These are phyloP conservation scores for Condylura cristata DNA, from an alignment of 2,113 vertebrate species.

Conservation along the genomic window DNA sequence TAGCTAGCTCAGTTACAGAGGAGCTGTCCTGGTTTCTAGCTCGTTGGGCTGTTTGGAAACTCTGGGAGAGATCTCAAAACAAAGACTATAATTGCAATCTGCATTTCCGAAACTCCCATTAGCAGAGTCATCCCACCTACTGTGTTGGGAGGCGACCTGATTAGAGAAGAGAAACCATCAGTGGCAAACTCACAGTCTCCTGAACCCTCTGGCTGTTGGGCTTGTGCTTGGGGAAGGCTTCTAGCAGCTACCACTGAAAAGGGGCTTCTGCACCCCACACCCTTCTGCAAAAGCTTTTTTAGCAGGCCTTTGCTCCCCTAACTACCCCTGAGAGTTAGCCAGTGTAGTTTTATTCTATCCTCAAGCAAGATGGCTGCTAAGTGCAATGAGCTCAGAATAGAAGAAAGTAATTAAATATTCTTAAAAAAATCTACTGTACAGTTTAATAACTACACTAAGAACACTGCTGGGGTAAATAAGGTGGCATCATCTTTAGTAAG, in stretches of 20 bases:
- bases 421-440: constrained; percentile 60
- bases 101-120: constrained; percentile 61
- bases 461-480: constrained; percentile 62
- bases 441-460: constrained; percentile 61
- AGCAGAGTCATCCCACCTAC: constrained; percentile 61
- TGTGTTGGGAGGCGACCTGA: constrained; percentile 73
- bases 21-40: not conserved
- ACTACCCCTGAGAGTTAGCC: not conserved
- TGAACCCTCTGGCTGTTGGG: constrained; percentile 54
- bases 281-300: not conserved
- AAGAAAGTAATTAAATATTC: constrained; percentile 80
- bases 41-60: constrained; percentile 43
- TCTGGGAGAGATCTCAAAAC: constrained; percentile 31
- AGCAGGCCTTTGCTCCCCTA: constrained; percentile 34
- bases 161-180: constrained; percentile 59
- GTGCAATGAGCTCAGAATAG: constrained; percentile 71
- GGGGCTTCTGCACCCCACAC: constrained; percentile 44
- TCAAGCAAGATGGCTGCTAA: constrained; percentile 78
- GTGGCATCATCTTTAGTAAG: not conserved
- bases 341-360: constrained; percentile 64
- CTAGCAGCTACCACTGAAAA: constrained; percentile 65
- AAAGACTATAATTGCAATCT: constrained; percentile 59
- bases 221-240: not conserved
- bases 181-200: constrained; percentile 27
- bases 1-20: not conserved